These are phyloP conservation scores for Etheostoma cragini DNA, from an alignment of 2,113 vertebrate genomes.

Conservation along the genomic window DNA sequence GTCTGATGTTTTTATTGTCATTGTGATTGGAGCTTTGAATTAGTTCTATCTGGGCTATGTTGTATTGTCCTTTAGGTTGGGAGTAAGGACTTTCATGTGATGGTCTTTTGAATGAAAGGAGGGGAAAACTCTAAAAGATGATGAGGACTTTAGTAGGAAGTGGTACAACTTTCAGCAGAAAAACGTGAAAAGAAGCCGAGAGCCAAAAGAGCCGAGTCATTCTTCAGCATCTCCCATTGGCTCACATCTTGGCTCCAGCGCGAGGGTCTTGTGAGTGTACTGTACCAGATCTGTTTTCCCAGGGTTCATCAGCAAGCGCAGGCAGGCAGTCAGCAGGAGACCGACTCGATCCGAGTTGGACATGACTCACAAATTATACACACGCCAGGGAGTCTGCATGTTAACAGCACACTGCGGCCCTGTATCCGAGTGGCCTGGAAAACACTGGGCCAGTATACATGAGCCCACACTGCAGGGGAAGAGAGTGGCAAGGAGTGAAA, in stretches of 20 bases:
- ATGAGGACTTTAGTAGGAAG: slow-evolving; percentile 8
- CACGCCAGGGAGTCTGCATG: slow-evolving; percentile 61
- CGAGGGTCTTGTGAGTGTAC: slow-evolving; percentile 41
- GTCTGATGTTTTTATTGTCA: background rate
- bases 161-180: background rate
- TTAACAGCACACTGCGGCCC: slow-evolving; percentile 63
- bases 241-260: slow-evolving; percentile 10
- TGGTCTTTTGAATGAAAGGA: slow-evolving; percentile 9
- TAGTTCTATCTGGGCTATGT: background rate
- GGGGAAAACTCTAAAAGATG: background rate
- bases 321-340: slow-evolving; percentile 72
- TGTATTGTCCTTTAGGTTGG: background rate
- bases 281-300: slow-evolving; percentile 51
- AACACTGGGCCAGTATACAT: slow-evolving; percentile 65
- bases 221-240: slow-evolving; percentile 1
- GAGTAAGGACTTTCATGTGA: slow-evolving; percentile 1
- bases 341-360: slow-evolving; percentile 61
- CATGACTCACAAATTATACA: slow-evolving; percentile 73
- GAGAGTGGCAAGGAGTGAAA: slow-evolving; percentile 42
- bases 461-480: slow-evolving; percentile 55
- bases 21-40: background rate
- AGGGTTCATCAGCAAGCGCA: slow-evolving; percentile 35
- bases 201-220: slow-evolving; percentile 14
- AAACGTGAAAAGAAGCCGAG: background rate
- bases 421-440: slow-evolving; percentile 54